A percentile compares a stretch with the other conserved stretches of the same genome.
Evolutionary conservation across 2,113 vertebrate genomes (phyloP).

Genomic region (Cochlearius cochlearius): DNA sequence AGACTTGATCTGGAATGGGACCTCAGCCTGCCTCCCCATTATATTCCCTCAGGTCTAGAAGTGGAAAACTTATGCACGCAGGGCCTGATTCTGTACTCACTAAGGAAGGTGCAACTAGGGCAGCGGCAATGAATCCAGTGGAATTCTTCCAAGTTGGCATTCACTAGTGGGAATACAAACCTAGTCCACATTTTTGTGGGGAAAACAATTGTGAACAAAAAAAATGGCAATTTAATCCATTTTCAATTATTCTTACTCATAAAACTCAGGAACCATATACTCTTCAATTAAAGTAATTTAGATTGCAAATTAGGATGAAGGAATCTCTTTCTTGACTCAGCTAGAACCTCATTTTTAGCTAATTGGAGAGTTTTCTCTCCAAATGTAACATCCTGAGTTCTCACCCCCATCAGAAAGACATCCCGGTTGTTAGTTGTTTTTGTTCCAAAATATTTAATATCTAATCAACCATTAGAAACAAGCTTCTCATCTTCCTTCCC

Average conservation of each 20-base stretch:
- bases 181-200: not conserved
- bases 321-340: not conserved
- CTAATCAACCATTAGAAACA: not conserved
- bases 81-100: not conserved
- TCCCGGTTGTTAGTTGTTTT: not conserved
- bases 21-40: not conserved
- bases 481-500: not conserved
- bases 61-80: not conserved
- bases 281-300: not conserved
- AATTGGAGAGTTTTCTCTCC: not conserved
- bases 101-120: not conserved
- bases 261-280: not conserved
- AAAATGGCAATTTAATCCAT: not conserved
- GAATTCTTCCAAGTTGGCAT: not conserved
- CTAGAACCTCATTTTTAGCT: not conserved
- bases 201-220: not conserved
- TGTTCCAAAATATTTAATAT: not conserved
- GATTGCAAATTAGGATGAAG: not conserved
- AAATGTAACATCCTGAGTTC: not conserved
- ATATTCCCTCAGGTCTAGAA: not conserved
- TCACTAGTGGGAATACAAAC: not conserved
- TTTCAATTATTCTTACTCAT: conserved; percentile 1
- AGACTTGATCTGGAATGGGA: not conserved
- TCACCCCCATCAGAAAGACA: not conserved
- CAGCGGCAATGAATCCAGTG: not conserved